phyloP scores from a whole-genome alignment of 2,113 vertebrate species.

The Elanus axillaris region DNA sequence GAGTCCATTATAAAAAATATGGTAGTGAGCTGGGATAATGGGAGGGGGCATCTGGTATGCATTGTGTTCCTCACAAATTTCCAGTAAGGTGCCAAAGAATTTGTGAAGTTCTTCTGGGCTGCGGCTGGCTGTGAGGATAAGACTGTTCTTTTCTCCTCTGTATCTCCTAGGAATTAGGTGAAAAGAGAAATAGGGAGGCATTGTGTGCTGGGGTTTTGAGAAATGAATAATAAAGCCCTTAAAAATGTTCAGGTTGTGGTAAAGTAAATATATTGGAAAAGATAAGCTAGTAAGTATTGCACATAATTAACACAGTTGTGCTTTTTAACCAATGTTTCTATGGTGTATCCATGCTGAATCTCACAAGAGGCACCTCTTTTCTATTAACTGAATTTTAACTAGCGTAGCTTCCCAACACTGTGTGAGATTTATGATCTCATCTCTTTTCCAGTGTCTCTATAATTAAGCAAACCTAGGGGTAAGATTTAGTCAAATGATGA shows the following conservation, averaged over 20 bases:
- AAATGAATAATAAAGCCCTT: not conserved
- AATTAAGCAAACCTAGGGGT: constrained; percentile 52
- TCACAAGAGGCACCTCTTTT: not conserved
- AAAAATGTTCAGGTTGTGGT: not conserved
- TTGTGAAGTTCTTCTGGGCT: not conserved
- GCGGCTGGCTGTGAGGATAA: not conserved
- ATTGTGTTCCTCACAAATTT: not conserved
- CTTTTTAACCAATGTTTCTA: not conserved
- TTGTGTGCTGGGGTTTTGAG: not conserved
- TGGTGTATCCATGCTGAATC: not conserved
- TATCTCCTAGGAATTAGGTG: not conserved
- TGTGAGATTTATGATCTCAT: not conserved
- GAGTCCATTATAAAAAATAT: not conserved
- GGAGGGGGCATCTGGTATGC: not conserved
- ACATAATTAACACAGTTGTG: not conserved
- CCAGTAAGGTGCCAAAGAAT: not conserved
- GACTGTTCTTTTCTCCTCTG: not conserved
- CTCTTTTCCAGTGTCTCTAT: not conserved
- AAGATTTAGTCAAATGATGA: constrained; percentile 40
- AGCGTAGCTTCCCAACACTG: not conserved
- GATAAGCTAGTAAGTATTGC: not conserved
- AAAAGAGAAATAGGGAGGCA: not conserved
- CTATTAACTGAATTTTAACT: not conserved
- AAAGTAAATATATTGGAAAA: not conserved
- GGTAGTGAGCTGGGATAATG: not conserved